Conservation (phyloP, 1,140 invertebrate genomes). For the Charaxes varanes region DNA sequence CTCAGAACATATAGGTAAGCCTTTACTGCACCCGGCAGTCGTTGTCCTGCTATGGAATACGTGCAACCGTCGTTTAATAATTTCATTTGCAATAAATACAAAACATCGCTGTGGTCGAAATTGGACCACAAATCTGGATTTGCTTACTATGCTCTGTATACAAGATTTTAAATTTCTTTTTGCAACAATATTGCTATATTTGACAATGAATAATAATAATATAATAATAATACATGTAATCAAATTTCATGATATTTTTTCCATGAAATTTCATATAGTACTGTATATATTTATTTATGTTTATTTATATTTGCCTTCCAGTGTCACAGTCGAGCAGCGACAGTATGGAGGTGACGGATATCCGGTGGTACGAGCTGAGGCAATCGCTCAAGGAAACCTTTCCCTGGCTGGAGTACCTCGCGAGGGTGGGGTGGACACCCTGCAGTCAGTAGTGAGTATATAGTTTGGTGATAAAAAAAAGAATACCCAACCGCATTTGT, state of each 20-base stretch:
- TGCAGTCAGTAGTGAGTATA: slow-evolving; percentile 87
- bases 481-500: too few relatives aligned
- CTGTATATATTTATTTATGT: too few relatives aligned
- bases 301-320: slow-evolving; percentile 17
- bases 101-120: too few relatives aligned
- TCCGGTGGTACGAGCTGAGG: slow-evolving; percentile 77
- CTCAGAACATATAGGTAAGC: slow-evolving; percentile 32
- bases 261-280: background rate
- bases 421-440: slow-evolving; percentile 94
- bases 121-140: too few relatives aligned
- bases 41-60: too few relatives aligned
- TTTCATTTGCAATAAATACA: too few relatives aligned
- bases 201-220: slow-evolving; percentile 1
- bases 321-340: slow-evolving; percentile 33
- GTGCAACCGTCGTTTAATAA: too few relatives aligned
- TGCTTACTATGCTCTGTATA: background rate
- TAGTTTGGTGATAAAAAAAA: too few relatives aligned
- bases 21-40: too few relatives aligned
- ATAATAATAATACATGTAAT: too few relatives aligned
- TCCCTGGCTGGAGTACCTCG: slow-evolving; percentile 95
- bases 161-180: slow-evolving; percentile 1
- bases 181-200: too few relatives aligned
- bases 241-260: background rate
- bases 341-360: slow-evolving; percentile 46
- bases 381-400: slow-evolving; percentile 85